Evolutionary conservation across 2,113 vertebrate genomes (phyloP).

Genomic region (Lasiurus borealis): DNA sequence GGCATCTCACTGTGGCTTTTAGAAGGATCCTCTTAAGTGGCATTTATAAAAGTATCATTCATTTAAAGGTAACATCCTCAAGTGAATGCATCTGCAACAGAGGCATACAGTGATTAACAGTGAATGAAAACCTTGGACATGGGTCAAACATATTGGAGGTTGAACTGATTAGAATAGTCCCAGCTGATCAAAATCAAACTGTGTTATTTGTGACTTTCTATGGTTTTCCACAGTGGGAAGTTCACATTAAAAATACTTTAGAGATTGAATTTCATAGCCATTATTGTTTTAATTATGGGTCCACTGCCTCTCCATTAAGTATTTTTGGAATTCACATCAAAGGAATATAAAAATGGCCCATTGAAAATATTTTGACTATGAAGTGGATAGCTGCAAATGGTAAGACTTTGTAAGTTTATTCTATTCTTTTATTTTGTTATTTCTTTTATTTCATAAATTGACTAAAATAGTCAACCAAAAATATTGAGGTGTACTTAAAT

Average conservation of each 20-base stretch:
- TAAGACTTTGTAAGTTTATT: constrained; percentile 5
- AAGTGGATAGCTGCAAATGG: constrained; percentile 37
- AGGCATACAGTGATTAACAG: background rate
- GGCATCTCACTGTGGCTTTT: constrained; percentile 67
- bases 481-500: background rate
- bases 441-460: constrained; percentile 42
- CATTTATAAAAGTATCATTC: constrained; percentile 73
- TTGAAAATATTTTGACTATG: constrained; percentile 68
- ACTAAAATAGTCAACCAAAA: constrained; percentile 38
- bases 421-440: constrained; percentile 1
- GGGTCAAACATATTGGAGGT: constrained; percentile 2
- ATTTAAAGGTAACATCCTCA: constrained; percentile 65
- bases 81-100: constrained; percentile 29
- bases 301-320: constrained; percentile 48
- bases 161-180: constrained; percentile 56
- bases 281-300: constrained; percentile 75
- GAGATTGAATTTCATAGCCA: constrained; percentile 62
- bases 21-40: constrained; percentile 74
- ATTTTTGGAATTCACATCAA: constrained; percentile 65
- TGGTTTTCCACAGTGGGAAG: constrained; percentile 5
- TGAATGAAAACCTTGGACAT: constrained; percentile 44
- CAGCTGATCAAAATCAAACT: constrained; percentile 66
- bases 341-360: constrained; percentile 59
- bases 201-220: constrained; percentile 63
- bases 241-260: constrained; percentile 69